phyloP scores from a whole-genome alignment of 1,140 invertebrate genomes.

The Pararge aegeria region DNA sequence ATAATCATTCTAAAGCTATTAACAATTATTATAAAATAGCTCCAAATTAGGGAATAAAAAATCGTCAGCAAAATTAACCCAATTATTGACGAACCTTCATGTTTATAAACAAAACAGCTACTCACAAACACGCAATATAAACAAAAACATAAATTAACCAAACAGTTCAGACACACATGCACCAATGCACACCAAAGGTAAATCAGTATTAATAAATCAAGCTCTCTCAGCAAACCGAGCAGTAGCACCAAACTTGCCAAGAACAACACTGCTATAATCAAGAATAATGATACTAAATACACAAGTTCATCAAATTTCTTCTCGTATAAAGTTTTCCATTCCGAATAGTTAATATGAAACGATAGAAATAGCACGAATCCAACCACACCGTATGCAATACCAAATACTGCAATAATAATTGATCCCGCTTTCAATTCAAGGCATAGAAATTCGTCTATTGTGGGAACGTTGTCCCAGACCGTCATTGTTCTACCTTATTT shows the following conservation, averaged over 20 bases:
- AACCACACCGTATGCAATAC: conserved; percentile 32
- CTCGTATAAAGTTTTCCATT: conserved; percentile 35
- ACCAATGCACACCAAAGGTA: conserved; percentile 32
- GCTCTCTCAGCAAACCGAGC: conserved; percentile 26
- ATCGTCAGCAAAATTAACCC: conserved; percentile 22
- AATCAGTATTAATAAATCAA: conserved; percentile 27
- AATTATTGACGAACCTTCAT: conserved; percentile 16
- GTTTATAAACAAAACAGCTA: conserved; percentile 22
- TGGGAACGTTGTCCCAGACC: conserved; percentile 12
- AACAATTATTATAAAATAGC: conserved; percentile 28
- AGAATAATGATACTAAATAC: conserved; percentile 28
- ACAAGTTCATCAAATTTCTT: conserved; percentile 36
- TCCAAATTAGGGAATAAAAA: conserved; percentile 27
- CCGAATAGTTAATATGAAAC: conserved; percentile 32
- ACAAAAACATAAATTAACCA: conserved; percentile 24
- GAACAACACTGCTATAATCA: conserved; percentile 29
- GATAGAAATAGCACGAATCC: conserved; percentile 32
- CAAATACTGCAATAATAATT: conserved; percentile 31
- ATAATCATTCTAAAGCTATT: conserved; percentile 31
- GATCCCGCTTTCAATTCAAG: conserved; percentile 36
- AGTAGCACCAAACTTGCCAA: conserved; percentile 34
- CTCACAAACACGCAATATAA: conserved; percentile 24
- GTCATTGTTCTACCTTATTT: background rate
- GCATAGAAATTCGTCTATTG: conserved; percentile 25
- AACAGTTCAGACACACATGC: conserved; percentile 31